Conservation (phyloP, 2,797 vertebrate genomes). For the Arctocebus calabarensis region DNA sequence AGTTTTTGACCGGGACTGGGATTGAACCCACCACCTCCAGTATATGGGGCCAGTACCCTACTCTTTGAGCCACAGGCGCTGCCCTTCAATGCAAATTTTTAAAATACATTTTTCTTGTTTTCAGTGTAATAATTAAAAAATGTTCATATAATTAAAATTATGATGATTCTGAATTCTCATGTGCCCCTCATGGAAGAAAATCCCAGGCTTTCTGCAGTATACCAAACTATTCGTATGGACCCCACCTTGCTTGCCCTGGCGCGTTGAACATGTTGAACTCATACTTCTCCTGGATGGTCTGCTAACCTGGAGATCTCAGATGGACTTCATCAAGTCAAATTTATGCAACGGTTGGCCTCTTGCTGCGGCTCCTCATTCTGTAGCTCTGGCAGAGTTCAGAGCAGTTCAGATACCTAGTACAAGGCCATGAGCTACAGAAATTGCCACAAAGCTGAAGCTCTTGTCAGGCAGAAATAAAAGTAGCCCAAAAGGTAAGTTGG, state of each 20-base stretch:
- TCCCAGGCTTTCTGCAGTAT: neutral
- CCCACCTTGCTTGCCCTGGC: neutral
- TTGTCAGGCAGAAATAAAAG: neutral
- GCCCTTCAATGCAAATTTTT: neutral
- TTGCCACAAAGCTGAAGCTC: neutral
- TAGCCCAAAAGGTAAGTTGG: neutral
- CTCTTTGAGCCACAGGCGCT: too few species aligned
- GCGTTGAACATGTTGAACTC: neutral
- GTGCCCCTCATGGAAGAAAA: neutral
- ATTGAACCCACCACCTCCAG: too few species aligned
- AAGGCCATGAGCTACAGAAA: neutral
- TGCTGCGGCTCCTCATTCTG: neutral
- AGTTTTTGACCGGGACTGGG: too few species aligned
- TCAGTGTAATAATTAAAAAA: neutral
- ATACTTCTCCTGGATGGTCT: neutral
- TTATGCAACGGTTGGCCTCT: constrained; percentile 2
- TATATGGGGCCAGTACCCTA: too few species aligned
- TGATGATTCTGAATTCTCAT: neutral
- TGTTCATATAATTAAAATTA: neutral
- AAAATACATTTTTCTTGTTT: constrained; percentile 5
- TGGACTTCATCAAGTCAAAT: neutral
- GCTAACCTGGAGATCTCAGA: neutral
- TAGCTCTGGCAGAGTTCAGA: constrained; percentile 40
- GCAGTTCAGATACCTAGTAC: neutral
- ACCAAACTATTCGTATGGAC: neutral